Base-by-base conservation (phyloP, 2,888 invertebrate species). In the Andricus curvator region DNA sequence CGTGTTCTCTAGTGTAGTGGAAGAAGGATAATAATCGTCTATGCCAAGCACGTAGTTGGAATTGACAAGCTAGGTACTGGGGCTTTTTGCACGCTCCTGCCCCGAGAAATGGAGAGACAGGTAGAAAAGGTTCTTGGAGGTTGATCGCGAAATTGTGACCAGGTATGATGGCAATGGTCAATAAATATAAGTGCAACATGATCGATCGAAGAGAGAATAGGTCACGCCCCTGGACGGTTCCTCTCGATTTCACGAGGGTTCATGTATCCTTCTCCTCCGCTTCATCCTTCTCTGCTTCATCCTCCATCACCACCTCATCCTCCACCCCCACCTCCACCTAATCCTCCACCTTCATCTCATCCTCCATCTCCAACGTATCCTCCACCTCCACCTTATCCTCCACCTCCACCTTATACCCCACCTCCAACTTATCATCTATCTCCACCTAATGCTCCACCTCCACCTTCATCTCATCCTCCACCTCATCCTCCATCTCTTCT, bases 101-200 rank as follows among this genome's bases (percentile, higher is more conserved):
- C 29, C 20, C n/a, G 51, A 20, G 51, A 29, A 67, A 41, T 5
- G 15, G 13, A 44, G 74, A 74, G 68, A 44, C 44, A 44, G 44
- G 44, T 22, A 67, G 67, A 20, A 37, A 44, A 44, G 68, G 68
- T 22, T 2, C 15, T 22, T 17, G 8, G n/a, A n/a, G 74, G 74
- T n/a, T 33, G 56, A 74, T 74, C 20, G 51, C 29, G 6, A 56
- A 56, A 74, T 56, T 56, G 56, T 74, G 74, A 51, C 74, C 56
- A 74, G 74, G 74, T 74, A 56, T 20, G 51, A 74, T 74, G 74
- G 74, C 74, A 74, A 74, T 74, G 74, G 74, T 74, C 74, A 74
- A 74, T 74, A 74, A 56, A 74, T 74, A 33, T 74, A 74, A 48
- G 68, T 70, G 68, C 29, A 29, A 74, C 51, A 74, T 74, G 56